phyloP scores from a whole-genome alignment of 2,797 vertebrate species.

The Halcyon chelicuti region DNA sequence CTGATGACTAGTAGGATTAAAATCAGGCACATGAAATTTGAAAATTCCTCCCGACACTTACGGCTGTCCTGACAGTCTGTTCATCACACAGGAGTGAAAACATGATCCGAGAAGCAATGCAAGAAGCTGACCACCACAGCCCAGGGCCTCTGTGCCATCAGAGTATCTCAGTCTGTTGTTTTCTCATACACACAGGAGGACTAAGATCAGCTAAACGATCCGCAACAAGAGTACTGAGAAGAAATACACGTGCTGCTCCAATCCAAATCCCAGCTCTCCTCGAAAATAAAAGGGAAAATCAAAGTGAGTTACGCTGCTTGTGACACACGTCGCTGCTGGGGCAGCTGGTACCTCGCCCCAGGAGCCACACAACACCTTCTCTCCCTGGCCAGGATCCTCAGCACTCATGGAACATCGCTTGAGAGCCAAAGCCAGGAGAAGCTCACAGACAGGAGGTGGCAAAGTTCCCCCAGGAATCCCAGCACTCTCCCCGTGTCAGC shows the following conservation, averaged over 20 bases:
- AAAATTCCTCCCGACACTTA: not conserved
- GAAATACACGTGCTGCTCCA: not conserved
- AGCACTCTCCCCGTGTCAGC: not conserved
- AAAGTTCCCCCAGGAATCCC: not conserved
- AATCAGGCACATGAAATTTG: constrained; percentile 10
- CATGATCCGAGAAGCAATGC: not conserved
- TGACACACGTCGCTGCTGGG: not conserved
- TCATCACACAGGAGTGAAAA: not conserved
- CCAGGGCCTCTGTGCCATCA: not conserved
- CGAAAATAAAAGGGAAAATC: not conserved
- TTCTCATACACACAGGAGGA: not conserved
- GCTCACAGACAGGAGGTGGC: not conserved
- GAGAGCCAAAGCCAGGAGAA: not conserved
- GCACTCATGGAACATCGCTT: not conserved
- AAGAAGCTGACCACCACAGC: not conserved
- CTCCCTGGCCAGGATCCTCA: not conserved
- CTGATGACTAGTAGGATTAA: constrained; percentile 28
- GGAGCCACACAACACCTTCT: not conserved
- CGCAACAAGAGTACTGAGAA: not conserved
- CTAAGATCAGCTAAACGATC: not conserved
- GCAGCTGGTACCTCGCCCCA: fast-evolving
- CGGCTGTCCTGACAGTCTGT: not conserved
- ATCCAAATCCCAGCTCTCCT: not conserved
- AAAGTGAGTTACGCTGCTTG: not conserved
- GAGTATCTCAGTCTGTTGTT: not conserved